Evolutionary conservation across 2,888 invertebrate species (phyloP).

Genomic region (Cheilosia vulpina): DNA sequence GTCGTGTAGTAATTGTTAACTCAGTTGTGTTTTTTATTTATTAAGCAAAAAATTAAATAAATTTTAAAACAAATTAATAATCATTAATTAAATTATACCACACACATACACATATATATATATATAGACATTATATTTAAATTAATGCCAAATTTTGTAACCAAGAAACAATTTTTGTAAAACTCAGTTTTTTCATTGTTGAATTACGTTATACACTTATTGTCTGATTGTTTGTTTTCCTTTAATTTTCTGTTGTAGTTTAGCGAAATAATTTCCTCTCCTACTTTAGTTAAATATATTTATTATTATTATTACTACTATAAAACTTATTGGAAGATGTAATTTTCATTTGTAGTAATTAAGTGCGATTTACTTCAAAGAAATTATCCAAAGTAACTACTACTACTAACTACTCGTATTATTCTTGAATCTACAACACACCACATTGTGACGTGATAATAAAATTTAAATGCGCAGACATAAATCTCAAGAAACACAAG

Average conservation of each 20-base stretch:
- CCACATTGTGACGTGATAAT: slow-evolving; percentile 74
- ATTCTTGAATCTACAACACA: slow-evolving; percentile 71
- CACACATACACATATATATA: slow-evolving; percentile 5
- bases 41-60: slow-evolving; percentile 24
- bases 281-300: slow-evolving; percentile 63
- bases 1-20: slow-evolving; percentile 73
- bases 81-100: slow-evolving; percentile 38
- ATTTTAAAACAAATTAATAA: slow-evolving; percentile 9
- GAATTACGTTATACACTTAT: slow-evolving; percentile 9
- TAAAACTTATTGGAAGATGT: slow-evolving; percentile 28
- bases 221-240: not conserved
- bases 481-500: slow-evolving; percentile 13
- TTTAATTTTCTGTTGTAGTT: slow-evolving; percentile 47
- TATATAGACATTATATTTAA: slow-evolving; percentile 38
- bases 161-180: slow-evolving; percentile 59
- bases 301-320: slow-evolving; percentile 16
- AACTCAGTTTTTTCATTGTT: slow-evolving; percentile 44
- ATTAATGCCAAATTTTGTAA: slow-evolving; percentile 72
- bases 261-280: slow-evolving; percentile 53
- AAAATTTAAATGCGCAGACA: slow-evolving; percentile 51
- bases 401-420: slow-evolving; percentile 71
- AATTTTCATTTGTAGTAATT: slow-evolving; percentile 39
- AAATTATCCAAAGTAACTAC: slow-evolving; percentile 57
- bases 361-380: slow-evolving; percentile 39
- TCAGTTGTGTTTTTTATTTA: slow-evolving; percentile 65